Base-by-base conservation (phyloP, 92 coral and sea anemone species). In the Bergia puertoricense region DNA sequence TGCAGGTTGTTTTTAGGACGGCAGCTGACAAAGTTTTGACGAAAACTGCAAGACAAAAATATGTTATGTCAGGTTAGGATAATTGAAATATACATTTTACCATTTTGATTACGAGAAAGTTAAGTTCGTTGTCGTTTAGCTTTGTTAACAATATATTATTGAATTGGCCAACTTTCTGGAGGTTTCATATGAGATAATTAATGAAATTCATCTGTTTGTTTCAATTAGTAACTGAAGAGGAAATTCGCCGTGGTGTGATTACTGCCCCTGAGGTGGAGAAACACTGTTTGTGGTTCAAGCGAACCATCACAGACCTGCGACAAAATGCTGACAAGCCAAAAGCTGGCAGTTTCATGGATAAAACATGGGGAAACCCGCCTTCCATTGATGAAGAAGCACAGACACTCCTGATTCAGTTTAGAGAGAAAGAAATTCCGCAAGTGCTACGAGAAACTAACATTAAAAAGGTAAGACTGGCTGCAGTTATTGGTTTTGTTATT, bases 251-350 rank as follows among this genome's bases (percentile, higher is more conserved):
- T 11, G 99, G 99, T 8, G 88, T 97, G 30, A 92, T 95, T 71
- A 92, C 94, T 56, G 93, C 96, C 30, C 62, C 88, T 2, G 81
- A 85, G 89, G 95, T 96, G 36, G 79, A 84, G 2, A 97, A 91
- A 66, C 99, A 97, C 80, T 95, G 97, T 69, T 86, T 95, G 81
- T 97, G 99, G 99, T 97, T 97, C 76, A 97, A 95, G 82, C 90
- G 99, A 6, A 91, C 89, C 59, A 95, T 97, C 42, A 82, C 95
- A 15, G 89, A 94, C 86, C 88, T 97, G 38, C 22, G 77, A 6
- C 83, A 84, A 4, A 93, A 97, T 80, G 48, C 91, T 72, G 84
- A 56, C n/a, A 88, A 90, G n/a, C 78, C 88, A 66, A 95, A 94
- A 76, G 93, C 96, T 46, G 98, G 98, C 45, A 94, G 88, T 46